Evolutionary conservation across 2,797 vertebrate genomes (phyloP), one percentile per base, ranked within the genome.

Genomic region (Onychomys arenicola): DNA sequence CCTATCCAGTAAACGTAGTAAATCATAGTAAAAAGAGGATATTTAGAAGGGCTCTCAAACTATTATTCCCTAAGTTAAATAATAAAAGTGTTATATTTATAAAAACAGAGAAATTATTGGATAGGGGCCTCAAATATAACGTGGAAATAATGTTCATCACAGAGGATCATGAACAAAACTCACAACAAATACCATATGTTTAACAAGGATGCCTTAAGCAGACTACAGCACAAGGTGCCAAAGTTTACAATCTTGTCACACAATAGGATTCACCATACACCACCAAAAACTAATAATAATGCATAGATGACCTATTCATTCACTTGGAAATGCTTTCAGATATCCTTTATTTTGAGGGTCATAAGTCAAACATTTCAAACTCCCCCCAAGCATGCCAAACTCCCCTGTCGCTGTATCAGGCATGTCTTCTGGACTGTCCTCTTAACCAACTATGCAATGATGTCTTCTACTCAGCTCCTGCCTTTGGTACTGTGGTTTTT

Each of bases 341-440:
- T 73, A 1, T 23, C 55, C 6, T 2, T 14, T 52, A 55, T 71
- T 83, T 34, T 61, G 8, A 23, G 4, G 2, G 8, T 13, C 37
- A 59, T 21, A 16, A 8, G 25, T 69, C 76, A 84, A 55, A 85
- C 5, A 19, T 73, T 27, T 16, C 61, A 78, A 81, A 40, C 5
- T 2, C 32, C 46, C 5, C 17, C 23, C 40, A 63, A 3, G 0
- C 81, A 49, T 49, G 6, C 49, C 49, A 49, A 9, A 49, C 49
- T 49, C 49, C 55, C 25, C 25, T 78, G 27, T 23, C 46, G 2
- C 5, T 40, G 40, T 6, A 19, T 7, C 23, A 89, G 27, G 4
- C 23, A 29, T 40, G 25, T 34, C 16, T 67, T 59, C 40, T 11
- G 0, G 8, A 16, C 0, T 7, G 0, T 52, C 37, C 1, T 75